Evolutionary conservation across 2,113 vertebrate genomes (phyloP), one percentile per base, ranked within the genome.

Genomic region (Myodes glareolus): DNA sequence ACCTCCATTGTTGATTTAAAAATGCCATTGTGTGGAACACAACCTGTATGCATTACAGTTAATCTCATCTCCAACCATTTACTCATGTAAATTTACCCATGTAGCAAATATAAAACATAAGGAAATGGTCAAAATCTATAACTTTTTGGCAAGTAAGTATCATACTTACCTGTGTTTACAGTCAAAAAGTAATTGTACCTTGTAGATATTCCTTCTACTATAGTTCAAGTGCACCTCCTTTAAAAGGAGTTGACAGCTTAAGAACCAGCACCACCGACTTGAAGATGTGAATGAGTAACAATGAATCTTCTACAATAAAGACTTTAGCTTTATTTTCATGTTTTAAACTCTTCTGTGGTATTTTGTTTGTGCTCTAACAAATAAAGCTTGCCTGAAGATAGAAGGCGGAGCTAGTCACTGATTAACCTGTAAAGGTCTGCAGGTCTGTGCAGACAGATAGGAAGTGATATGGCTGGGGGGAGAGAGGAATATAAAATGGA

Each of bases 171-270:
- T 91, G 78, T 36, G 87, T 94, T 78, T 63, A 92, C 33, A 67
- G 42, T 68, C 55, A 78, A 65, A 92, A 96, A 58, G 39, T 78
- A 88, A 88, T 78, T 88, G 36, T 82, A 75, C 25, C 72, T 81
- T 33, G 52, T 91, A 85, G 92, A 93, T 52, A 1, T 72, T 89
- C 93, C 42, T 70, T 67, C 45, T 90, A 52, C 58, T 91, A 23
- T 92, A 90, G 92, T 84, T 90, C 68, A 92, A 90, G 92, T 31
- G 58, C 86, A 72, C 23, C 91, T 84, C 92, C 52, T 90, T 93
- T n/a, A 85, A 55, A 61, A 91, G 50, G 42, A 96, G 75, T 16
- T 72, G 50, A 81, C 47, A 90, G 76, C 82, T 50, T 58, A 94
- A 84, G 36, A 85, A 93, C 94, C 58, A 52, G 33, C 39, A 96